phyloP scores from a whole-genome alignment of 2,113 vertebrate species.

The Actenoides lindsayi region DNA sequence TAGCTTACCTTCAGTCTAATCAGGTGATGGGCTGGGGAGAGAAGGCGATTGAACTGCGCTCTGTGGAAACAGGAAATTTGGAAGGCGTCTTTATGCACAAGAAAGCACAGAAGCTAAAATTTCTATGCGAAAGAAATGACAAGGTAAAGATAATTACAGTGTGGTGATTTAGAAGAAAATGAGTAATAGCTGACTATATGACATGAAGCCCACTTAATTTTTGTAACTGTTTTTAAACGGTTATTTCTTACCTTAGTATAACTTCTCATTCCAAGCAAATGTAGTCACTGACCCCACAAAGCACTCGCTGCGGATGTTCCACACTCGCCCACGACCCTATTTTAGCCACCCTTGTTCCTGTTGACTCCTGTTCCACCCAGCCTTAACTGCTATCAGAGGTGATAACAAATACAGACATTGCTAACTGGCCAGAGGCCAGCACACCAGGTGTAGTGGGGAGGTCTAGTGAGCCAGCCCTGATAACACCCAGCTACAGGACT shows the following conservation, averaged over 20 bases:
- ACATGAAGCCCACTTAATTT: background rate
- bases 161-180: background rate
- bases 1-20: constrained; percentile 94
- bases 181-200: background rate
- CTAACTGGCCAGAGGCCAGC: background rate
- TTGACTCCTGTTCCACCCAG: background rate
- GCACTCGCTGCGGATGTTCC: background rate
- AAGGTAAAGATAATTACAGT: constrained; percentile 80
- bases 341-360: background rate
- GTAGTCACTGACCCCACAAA: background rate
- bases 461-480: background rate
- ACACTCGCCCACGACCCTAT: background rate
- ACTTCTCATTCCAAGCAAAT: background rate
- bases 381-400: background rate
- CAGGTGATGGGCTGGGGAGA: constrained; percentile 97
- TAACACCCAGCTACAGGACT: background rate
- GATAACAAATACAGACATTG: background rate
- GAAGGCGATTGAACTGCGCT: constrained; percentile 92
- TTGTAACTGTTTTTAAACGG: background rate
- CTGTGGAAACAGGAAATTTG: constrained; percentile 86
- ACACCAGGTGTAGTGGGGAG: background rate
- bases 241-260: background rate
- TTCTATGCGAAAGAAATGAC: constrained; percentile 95
- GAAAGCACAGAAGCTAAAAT: constrained; percentile 95
- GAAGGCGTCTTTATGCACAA: constrained; percentile 97